A percentile compares a stretch with the other conserved stretches of the same genome.
Conservation (phyloP, 2,888 invertebrate species). For the Siphlonurus alternatus region DNA sequence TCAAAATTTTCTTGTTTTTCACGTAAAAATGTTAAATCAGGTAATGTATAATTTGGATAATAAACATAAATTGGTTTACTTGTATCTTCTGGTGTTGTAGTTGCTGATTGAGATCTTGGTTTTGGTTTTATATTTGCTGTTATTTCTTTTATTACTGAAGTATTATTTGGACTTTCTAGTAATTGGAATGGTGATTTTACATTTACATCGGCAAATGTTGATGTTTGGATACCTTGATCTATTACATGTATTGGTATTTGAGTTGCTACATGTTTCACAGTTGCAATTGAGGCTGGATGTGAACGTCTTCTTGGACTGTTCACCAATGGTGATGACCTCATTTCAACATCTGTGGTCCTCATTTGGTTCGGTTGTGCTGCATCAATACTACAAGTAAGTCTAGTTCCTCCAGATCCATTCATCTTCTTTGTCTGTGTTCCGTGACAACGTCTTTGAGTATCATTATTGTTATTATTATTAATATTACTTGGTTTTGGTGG, state of each 20-base stretch:
- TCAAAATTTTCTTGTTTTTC: slow-evolving; percentile 32
- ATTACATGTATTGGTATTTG: slow-evolving; percentile 38
- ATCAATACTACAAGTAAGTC: neutral
- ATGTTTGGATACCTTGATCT: slow-evolving; percentile 62
- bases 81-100: slow-evolving; percentile 7
- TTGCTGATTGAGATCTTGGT: slow-evolving; percentile 4
- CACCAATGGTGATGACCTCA: neutral
- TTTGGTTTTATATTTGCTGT: slow-evolving; percentile 5
- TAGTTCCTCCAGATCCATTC: neutral
- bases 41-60: slow-evolving; percentile 80
- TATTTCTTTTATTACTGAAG: slow-evolving; percentile 12
- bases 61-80: slow-evolving; percentile 60
- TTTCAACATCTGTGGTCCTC: neutral
- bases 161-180: slow-evolving; percentile 11
- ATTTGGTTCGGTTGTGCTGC: neutral
- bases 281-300: neutral
- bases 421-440: slow-evolving; percentile 19
- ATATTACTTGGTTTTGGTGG: neutral
- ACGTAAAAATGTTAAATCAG: slow-evolving; percentile 66
- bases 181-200: slow-evolving; percentile 10
- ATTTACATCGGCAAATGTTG: slow-evolving; percentile 17
- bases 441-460: slow-evolving; percentile 14
- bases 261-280: slow-evolving; percentile 26
- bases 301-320: neutral
- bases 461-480: slow-evolving; percentile 34